phyloP scores from a whole-genome alignment of 37 sponge, comb jelly and placozoan genomes.

The Bolinopsis microptera region DNA sequence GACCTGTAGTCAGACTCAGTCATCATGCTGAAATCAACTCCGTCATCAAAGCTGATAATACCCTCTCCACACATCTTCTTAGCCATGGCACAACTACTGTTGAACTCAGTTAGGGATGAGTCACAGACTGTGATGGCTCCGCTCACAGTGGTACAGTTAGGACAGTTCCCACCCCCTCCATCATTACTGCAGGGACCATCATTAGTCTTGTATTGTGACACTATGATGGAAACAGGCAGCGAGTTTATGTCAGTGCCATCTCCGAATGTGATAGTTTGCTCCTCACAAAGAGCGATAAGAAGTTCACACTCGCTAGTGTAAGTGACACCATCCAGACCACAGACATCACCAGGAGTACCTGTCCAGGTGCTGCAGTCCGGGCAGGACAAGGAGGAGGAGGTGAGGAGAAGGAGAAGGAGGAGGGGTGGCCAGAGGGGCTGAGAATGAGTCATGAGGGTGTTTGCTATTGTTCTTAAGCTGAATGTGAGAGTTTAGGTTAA shows the following conservation, averaged over 20 bases:
- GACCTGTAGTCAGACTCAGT: not conserved
- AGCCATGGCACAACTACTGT: constrained; percentile 56
- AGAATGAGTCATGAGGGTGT: not conserved
- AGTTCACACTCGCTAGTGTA: constrained; percentile 58
- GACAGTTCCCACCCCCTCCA: constrained; percentile 47
- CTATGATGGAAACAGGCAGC: not conserved
- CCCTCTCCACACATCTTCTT: constrained; percentile 22
- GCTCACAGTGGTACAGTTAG: not conserved
- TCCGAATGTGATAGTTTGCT: not conserved
- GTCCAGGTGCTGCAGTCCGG: constrained; percentile 23
- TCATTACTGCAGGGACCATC: not conserved
- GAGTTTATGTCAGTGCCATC: not conserved
- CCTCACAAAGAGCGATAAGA: not conserved
- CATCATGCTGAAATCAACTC: not conserved
- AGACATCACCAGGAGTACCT: not conserved
- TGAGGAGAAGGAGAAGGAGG: constrained; percentile 23
- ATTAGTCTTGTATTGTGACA: not conserved
- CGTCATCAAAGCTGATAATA: constrained; percentile 40
- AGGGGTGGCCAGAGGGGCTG: not conserved
- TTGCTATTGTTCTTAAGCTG: too few relatives aligned
- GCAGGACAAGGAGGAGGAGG: not conserved
- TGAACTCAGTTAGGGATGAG: constrained; percentile 16
- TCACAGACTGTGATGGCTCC: not conserved
- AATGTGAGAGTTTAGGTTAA: too few relatives aligned
- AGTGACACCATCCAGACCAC: constrained; percentile 34